These are phyloP conservation scores for Enteromius anoplus DNA, from an alignment of 2,797 vertebrate species.

Conservation along the genomic window DNA sequence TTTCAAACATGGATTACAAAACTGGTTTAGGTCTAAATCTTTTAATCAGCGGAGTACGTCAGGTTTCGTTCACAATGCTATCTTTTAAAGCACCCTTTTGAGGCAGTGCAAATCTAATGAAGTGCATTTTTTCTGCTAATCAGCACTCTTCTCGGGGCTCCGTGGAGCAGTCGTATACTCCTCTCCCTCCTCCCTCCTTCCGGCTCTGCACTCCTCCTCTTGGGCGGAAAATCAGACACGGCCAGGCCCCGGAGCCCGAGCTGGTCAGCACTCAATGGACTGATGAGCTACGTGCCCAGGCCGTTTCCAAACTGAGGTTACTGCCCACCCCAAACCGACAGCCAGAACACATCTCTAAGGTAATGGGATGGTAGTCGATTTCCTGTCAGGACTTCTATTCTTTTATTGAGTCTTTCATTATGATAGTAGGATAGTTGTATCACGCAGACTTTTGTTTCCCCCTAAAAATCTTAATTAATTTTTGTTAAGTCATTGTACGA, in stretches of 20 bases:
- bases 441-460: neutral
- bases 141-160: constrained; percentile 67
- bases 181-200: constrained; percentile 70
- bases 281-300: constrained; percentile 71
- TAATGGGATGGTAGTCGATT: constrained; percentile 12
- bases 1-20: neutral
- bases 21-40: constrained; percentile 22
- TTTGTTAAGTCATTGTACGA: neutral
- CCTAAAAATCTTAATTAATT: neutral
- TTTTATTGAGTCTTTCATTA: neutral
- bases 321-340: constrained; percentile 67
- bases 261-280: constrained; percentile 60
- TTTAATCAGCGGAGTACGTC: neutral
- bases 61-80: constrained; percentile 4
- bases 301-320: constrained; percentile 76
- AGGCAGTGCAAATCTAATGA: neutral
- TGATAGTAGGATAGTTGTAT: neutral
- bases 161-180: constrained; percentile 60
- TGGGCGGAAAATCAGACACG: constrained; percentile 71
- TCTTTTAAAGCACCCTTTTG: neutral
- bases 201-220: constrained; percentile 76
- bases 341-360: constrained; percentile 65
- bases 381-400: neutral
- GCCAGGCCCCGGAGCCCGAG: constrained; percentile 63
- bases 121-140: constrained; percentile 35